Base-by-base conservation (phyloP, 1,140 invertebrate genomes). In the Ephestia elutella region DNA sequence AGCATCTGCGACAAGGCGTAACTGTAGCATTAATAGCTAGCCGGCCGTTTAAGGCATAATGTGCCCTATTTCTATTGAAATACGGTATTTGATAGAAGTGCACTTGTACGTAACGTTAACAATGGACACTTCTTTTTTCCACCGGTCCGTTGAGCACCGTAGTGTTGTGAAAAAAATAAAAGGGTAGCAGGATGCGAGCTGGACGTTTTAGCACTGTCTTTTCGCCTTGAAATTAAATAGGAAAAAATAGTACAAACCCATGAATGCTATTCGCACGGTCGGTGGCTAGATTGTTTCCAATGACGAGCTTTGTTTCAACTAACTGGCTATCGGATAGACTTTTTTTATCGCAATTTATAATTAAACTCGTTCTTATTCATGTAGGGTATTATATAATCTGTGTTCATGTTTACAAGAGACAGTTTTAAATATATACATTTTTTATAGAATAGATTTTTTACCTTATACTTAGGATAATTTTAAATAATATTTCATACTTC, bases 91-190 rank as follows among this genome's bases (percentile, higher is more conserved):
- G 38, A 44, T 44, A 15, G n/a, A 44, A 44, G 15, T 9, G n/a
- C 15, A 44, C 38, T 44, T 44, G 56, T 54, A 49, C 19, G 35
- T 57, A 65, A 57, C 59, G 59, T 62, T 65, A 65, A 65, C 59
- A 65, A 65, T 58, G 59, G 32, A 53, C 19, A 50, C 49, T 59
- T 57, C 56, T 56, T 56, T 62, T 57, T 58, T 57, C 48, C 32
- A 15, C 57, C 32, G 28, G 38, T 28, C 56, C 53, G 48, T 49
- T 49, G 55, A 57, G 44, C 55, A 57, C 56, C 50, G 62, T 49
- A 49, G 44, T 54, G 59, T 61, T 61, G 56, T 49, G 59, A 65
- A 65, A 65, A n/a, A 60, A 65, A 65, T 65, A 63, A 63, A 59
- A 59, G 28, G 28, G 18, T 38, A 30, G 19, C 48, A 55, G 57